Percentiles rank a stretch among this genome's conserved stretches.
Conservation (phyloP, 2,113 vertebrate species). For the Hypomesus transpacificus region DNA sequence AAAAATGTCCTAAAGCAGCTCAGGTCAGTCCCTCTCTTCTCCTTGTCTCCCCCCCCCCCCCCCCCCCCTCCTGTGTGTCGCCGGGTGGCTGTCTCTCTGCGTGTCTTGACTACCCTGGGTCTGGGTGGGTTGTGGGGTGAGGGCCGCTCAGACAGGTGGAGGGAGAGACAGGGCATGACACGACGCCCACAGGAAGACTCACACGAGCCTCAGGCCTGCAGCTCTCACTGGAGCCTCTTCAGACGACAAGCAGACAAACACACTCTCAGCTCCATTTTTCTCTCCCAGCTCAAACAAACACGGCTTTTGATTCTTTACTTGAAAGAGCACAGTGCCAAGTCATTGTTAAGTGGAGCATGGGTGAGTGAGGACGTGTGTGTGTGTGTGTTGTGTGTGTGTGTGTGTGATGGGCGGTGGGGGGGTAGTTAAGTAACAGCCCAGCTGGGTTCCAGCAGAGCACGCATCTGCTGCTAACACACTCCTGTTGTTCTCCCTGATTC, state of each 20-base stretch:
- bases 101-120: too few species aligned
- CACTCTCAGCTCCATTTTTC: neutral
- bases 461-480: conserved; percentile 69
- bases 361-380: conserved; percentile 21
- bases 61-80: too few species aligned
- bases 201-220: conserved; percentile 1
- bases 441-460: conserved; percentile 72
- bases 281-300: conserved; percentile 4
- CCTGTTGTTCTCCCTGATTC: conserved; percentile 63
- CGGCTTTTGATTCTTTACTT: conserved; percentile 13
- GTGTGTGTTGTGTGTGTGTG: conserved; percentile 5
- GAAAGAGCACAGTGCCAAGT: conserved; percentile 66
- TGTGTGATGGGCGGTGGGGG: neutral
- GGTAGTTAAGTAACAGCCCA: conserved; percentile 71
- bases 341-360: conserved; percentile 75
- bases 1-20: neutral
- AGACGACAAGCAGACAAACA: neutral
- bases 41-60: too few species aligned
- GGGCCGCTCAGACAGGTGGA: neutral
- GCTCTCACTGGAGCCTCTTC: conserved; percentile 2
- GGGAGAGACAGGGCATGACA: conserved; percentile 19
- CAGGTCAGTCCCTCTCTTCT: too few species aligned
- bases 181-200: conserved; percentile 7
- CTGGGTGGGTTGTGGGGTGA: too few species aligned
- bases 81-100: too few species aligned